Base-by-base conservation (phyloP, 1,140 invertebrate genomes). In the silkworm (Bombyx mori) region DNA sequence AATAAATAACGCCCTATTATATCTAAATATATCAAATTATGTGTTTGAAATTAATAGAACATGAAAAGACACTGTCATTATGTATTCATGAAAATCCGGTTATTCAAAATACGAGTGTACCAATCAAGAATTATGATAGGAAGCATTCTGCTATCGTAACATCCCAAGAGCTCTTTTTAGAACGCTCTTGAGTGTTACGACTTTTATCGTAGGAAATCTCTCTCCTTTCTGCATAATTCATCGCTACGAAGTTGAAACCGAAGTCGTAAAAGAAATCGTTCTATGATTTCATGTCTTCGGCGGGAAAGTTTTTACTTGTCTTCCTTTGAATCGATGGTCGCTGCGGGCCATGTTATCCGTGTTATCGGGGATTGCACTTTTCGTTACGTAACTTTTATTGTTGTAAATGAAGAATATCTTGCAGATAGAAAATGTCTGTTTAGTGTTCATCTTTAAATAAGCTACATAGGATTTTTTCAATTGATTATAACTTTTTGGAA, bases 191-290 rank as follows among this genome's bases (percentile, higher is more conserved):
- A 73, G 74, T 73, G 77, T 78, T 84, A 78, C 77, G 78, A 84
- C 73, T 83, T 86, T 83, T 83, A 84, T 86, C 80, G 71, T 63
- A 75, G 76, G 76, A 84, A 84, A 86, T 86, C 81, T 81, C 74
- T 82, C 79, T 80, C 69, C 79, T 81, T 69, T 82, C 76, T 83
- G 81, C 81, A 86, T 86, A 84, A 86, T 86, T 84, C 81, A 86
- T 86, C 76, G 77, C 75, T 77, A 77, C 83, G 81, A 82, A 86
- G 83, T 86, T 84, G 81, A 86, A 86, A 86, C 77, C 83, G 73
- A 81, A 86, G 80, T 82, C 81, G 81, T 86, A 86, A 84, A 86
- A 86, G 81, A 82, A 84, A 86, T 84, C 79, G 83, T 75, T 86
- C 80, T 84, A 84, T 83, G 83, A 86, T 86, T 84, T 80, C 79